These are phyloP conservation scores for Allophyes oxyacanthae DNA, from an alignment of 2,888 invertebrate genomes.

Conservation along the genomic window DNA sequence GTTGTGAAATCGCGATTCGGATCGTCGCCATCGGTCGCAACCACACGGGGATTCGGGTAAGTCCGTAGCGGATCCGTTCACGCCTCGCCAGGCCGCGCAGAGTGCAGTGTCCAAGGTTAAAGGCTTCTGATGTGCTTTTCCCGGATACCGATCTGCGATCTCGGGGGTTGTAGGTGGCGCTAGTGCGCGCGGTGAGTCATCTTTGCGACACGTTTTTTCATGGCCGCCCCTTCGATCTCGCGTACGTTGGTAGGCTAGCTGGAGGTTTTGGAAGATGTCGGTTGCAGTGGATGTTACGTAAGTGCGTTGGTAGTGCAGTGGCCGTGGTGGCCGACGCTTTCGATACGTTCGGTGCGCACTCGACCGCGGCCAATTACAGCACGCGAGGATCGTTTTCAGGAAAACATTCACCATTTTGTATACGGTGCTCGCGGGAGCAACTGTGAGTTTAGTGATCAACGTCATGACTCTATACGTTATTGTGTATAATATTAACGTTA, in stretches of 20 bases:
- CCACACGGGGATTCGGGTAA: constrained; percentile 80
- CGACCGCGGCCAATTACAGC: constrained; percentile 80
- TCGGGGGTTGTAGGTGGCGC: constrained; percentile 79
- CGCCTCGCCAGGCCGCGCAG: constrained; percentile 51
- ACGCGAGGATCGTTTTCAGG: constrained; percentile 85
- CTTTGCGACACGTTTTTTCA: constrained; percentile 86
- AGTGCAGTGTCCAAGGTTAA: constrained; percentile 75
- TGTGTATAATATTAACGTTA: constrained; percentile 54
- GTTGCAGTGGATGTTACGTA: constrained; percentile 85
- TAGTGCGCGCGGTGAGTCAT: constrained; percentile 85
- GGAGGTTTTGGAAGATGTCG: constrained; percentile 72
- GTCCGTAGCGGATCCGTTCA: constrained; percentile 68
- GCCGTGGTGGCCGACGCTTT: constrained; percentile 79
- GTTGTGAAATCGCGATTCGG: constrained; percentile 67
- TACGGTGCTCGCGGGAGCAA: constrained; percentile 73
- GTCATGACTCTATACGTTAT: constrained; percentile 66
- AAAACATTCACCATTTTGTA: constrained; percentile 87
- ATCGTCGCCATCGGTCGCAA: constrained; percentile 68
- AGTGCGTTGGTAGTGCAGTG: constrained; percentile 81
- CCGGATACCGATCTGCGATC: constrained; percentile 68
- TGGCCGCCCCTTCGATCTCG: constrained; percentile 84
- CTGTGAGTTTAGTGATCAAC: constrained; percentile 67
- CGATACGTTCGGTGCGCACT: constrained; percentile 76
- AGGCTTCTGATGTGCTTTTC: constrained; percentile 70
- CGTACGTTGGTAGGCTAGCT: constrained; percentile 63